A percentile compares a stretch with the other conserved stretches of the same genome.
Conservation (phyloP, 2,113 vertebrate species). For the Marmota monax region DNA sequence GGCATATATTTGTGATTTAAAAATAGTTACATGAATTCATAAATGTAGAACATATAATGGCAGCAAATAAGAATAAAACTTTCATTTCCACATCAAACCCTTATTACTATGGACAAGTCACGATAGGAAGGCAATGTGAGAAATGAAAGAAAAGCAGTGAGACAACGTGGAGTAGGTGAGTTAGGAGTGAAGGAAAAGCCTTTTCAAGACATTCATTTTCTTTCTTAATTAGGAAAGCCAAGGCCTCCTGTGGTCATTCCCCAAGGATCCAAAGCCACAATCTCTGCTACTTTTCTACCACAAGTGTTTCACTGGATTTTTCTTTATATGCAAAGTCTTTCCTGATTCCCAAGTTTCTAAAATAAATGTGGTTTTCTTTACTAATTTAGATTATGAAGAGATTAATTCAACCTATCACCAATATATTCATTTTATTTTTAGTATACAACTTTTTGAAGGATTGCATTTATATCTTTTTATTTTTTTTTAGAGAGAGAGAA, state of each 20-base stretch:
- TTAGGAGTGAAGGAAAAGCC: background rate
- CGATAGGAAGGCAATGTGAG: background rate
- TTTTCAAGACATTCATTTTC: background rate
- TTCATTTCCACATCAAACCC: background rate
- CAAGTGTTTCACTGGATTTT: background rate
- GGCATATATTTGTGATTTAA: background rate
- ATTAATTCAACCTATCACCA: background rate
- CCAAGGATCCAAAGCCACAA: background rate
- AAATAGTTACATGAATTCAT: background rate
- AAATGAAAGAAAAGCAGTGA: background rate
- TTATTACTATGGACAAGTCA: background rate
- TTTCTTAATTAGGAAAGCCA: background rate
- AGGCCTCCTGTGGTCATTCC: no score
- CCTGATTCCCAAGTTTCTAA: background rate
- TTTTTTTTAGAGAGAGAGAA: no score
- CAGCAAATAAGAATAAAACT: background rate
- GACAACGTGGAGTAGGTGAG: background rate
- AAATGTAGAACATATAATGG: background rate
- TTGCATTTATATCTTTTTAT: background rate
- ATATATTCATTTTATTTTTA: background rate
- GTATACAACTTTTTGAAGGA: background rate
- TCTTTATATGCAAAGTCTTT: background rate
- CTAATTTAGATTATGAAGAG: background rate
- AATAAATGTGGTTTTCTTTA: background rate
- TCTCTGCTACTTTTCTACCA: background rate